These are phyloP conservation scores for Ficedula albicollis DNA, from an alignment of 2,797 vertebrate species.

Conservation along the genomic window DNA sequence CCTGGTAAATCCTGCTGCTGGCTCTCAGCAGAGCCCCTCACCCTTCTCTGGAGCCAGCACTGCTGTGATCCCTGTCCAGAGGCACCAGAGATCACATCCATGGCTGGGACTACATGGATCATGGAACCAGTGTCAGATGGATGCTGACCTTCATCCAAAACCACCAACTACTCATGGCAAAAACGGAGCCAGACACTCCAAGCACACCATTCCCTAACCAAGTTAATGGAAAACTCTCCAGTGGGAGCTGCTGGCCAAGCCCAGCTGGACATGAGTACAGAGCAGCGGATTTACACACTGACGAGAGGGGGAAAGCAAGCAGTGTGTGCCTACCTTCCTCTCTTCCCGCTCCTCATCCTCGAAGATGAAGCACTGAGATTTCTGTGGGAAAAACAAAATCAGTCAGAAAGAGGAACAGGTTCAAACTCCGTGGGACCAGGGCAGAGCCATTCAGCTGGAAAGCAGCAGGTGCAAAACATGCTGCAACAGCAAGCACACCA, in stretches of 20 bases:
- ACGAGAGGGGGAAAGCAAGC: not conserved
- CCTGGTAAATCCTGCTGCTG: not conserved
- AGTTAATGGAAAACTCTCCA: not conserved
- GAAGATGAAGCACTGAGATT: conserved; percentile 87
- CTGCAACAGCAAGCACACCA: not conserved
- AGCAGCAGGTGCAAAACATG: not conserved
- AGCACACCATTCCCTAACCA: not conserved
- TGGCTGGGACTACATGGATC: not conserved
- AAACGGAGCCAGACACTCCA: not conserved
- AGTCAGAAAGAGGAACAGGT: not conserved
- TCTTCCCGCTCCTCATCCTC: conserved; percentile 76
- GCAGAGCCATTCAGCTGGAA: not conserved
- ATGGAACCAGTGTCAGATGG: rapidly evolving
- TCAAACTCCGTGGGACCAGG: not conserved
- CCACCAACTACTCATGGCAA: not conserved
- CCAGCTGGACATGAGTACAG: not conserved
- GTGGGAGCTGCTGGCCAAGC: not conserved
- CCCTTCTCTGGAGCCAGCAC: rapidly evolving
- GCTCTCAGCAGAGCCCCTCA: not conserved
- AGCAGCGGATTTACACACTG: not conserved
- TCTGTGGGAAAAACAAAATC: conserved; percentile 67
- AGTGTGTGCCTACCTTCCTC: conserved; percentile 77
- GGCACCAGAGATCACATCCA: not conserved
- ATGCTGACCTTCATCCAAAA: not conserved
- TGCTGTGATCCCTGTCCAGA: not conserved